Evolutionary conservation across 37 sponge, comb jelly and placozoan genomes (phyloP), one percentile per base, ranked within the genome.

Genomic region (Ephydatia muelleri): DNA sequence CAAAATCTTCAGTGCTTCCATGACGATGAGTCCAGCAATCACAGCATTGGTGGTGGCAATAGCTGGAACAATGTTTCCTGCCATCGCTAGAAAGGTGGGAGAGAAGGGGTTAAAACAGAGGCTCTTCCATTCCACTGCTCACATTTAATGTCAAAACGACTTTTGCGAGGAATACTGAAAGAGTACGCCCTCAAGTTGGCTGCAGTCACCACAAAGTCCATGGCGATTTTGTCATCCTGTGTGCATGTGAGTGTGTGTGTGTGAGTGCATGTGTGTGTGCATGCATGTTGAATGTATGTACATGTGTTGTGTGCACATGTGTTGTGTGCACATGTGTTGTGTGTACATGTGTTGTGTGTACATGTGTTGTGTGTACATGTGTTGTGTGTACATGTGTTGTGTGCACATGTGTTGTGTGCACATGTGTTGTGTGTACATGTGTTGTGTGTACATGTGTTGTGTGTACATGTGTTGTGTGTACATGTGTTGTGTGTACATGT

Each of bases 21-120:
- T 91, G 27, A 96, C 99, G 40, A 99, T 96, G 43, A 97, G 90
- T 12, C 99, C 99, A 67, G 97, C 97, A 73, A 99, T 93, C 38
- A 99, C 87, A 22, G 99, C 99, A 73, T 99, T 99, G 23, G 99
- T 99, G 33, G 95, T 99, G 29, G 99, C 99, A 40, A 99, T 99
- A 26, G 99, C 99, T 12, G 99, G 97, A 22, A 99, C 91, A 31
- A 99, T 99, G 82, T 99, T 99, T 23, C 99, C 99, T 26, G 99
- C 99, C 99, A 99, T 99, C 1, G 97, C 96, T 95, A 68, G 5
- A 67, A 12, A 64, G n/a, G n/a, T n/a, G n/a, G n/a, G n/a, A n/a
- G n/a, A n/a, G n/a, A n/a, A n/a, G n/a, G n/a, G n/a, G n/a, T n/a
- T n/a, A n/a, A n/a, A n/a, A n/a, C n/a, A n/a, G n/a, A n/a, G n/a